phyloP scores from a whole-genome alignment of 2,888 invertebrate genomes.

The Caenorhabditis uteleia region DNA sequence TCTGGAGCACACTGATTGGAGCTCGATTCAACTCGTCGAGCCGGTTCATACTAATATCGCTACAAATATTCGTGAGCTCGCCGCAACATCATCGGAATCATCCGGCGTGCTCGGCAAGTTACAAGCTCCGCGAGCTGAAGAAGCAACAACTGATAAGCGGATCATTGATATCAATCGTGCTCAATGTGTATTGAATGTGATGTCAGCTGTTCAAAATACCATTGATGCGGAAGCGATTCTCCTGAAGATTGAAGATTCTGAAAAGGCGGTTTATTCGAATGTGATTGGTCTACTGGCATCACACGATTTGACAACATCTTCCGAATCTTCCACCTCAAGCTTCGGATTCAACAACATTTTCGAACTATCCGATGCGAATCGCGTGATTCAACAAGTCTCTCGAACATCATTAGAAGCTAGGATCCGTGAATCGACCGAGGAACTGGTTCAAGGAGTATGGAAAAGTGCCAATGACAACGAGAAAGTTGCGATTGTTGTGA shows the following conservation, averaged over 20 bases:
- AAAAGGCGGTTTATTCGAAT: conserved; percentile 15
- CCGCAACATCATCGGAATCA: conserved; percentile 8
- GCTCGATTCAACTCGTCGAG: conserved; percentile 6
- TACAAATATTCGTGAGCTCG: conserved; percentile 14
- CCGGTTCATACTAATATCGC: conserved; percentile 11
- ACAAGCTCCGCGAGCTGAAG: conserved; percentile 13
- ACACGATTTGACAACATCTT: conserved; percentile 12
- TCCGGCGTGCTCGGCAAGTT: conserved; percentile 23
- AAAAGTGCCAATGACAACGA: conserved; percentile 10
- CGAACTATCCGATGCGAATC: background rate
- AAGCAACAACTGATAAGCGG: conserved; percentile 5
- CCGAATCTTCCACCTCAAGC: background rate
- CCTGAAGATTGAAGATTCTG: conserved; percentile 7
- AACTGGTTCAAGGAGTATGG: conserved; percentile 35
- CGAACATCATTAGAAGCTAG: too few relatives aligned
- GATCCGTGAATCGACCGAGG: conserved; percentile 23
- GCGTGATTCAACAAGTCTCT: conserved; percentile 2
- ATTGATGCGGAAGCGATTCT: conserved; percentile 6
- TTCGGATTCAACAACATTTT: background rate
- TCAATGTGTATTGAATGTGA: conserved; percentile 11
- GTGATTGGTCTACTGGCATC: conserved; percentile 16
- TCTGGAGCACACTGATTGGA: conserved; percentile 28
- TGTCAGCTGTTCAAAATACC: conserved; percentile 4
- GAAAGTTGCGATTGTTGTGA: background rate
- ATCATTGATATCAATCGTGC: conserved; percentile 10